Conservation (phyloP, 2,797 vertebrate genomes). For the Pseudochaenichthys georgianus region DNA sequence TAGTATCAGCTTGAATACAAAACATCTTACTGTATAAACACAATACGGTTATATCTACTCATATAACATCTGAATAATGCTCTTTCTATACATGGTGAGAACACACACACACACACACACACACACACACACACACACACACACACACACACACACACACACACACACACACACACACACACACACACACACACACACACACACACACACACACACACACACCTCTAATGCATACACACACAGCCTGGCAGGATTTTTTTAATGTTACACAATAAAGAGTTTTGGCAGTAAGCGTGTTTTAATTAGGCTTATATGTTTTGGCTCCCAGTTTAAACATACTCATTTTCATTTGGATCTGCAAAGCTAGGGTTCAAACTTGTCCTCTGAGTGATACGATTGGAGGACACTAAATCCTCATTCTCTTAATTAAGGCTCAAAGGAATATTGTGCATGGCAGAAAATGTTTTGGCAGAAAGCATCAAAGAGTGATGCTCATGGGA, state of each 20-base stretch:
- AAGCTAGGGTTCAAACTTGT: constrained; percentile 62
- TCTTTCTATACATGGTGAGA: not conserved
- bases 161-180: constrained; percentile 23
- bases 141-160: no score
- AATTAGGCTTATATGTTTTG: constrained; percentile 53
- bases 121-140: no score
- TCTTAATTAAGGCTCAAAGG: constrained; percentile 75
- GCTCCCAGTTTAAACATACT: constrained; percentile 54
- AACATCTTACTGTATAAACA: not conserved
- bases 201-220: constrained; percentile 2
- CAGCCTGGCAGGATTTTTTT: constrained; percentile 14
- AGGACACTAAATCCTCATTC: constrained; percentile 77
- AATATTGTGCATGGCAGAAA: constrained; percentile 68
- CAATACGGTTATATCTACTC: not conserved
- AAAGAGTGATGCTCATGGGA: constrained; percentile 68
- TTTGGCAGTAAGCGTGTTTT: constrained; percentile 47
- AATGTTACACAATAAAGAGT: constrained; percentile 46
- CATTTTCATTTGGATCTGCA: constrained; percentile 61
- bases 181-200: not conserved
- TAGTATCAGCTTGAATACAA: constrained; percentile 4
- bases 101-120: not conserved
- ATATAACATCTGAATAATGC: not conserved
- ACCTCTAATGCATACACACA: constrained; percentile 27
- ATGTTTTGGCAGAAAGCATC: constrained; percentile 64
- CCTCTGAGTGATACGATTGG: constrained; percentile 63